Conservation (phyloP, 1,140 invertebrate genomes). For the Lamellibrachia luymesi region DNA sequence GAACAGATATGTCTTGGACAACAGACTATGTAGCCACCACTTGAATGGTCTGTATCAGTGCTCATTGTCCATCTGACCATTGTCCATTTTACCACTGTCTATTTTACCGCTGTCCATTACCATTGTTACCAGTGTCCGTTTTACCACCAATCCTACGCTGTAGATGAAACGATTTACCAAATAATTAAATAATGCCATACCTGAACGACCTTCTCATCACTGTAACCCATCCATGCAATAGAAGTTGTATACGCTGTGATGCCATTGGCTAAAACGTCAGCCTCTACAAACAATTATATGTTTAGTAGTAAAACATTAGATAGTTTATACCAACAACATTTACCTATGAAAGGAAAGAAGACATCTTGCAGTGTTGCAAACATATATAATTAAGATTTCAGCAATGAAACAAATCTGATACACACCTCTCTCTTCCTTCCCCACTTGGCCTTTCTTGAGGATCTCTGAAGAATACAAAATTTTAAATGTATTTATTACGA, state of each 20-base stretch:
- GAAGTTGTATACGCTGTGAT: constrained; percentile 55
- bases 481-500: not conserved
- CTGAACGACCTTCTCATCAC: constrained; percentile 50
- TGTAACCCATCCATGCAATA: constrained; percentile 54
- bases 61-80: not conserved
- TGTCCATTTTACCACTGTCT: not conserved
- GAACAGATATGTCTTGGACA: no score
- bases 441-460: constrained; percentile 63
- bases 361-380: not conserved
- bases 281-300: constrained; percentile 35
- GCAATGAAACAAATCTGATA: not conserved
- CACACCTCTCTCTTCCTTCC: constrained; percentile 61
- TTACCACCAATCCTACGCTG: no score
- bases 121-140: not conserved
- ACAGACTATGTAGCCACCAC: no score
- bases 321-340: not conserved
- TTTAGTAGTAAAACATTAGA: not conserved
- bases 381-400: not conserved
- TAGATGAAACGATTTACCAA: not conserved
- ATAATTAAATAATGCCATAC: constrained; percentile 34
- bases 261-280: constrained; percentile 40
- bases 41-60: no score
- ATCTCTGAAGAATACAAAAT: constrained; percentile 55
- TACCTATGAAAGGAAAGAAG: not conserved
- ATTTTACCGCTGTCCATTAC: not conserved